A percentile compares a stretch with the other conserved stretches of the same genome.
These are phyloP conservation scores for Rhagonycha fulva DNA, from an alignment of 2,888 invertebrate genomes.

Conservation along the genomic window DNA sequence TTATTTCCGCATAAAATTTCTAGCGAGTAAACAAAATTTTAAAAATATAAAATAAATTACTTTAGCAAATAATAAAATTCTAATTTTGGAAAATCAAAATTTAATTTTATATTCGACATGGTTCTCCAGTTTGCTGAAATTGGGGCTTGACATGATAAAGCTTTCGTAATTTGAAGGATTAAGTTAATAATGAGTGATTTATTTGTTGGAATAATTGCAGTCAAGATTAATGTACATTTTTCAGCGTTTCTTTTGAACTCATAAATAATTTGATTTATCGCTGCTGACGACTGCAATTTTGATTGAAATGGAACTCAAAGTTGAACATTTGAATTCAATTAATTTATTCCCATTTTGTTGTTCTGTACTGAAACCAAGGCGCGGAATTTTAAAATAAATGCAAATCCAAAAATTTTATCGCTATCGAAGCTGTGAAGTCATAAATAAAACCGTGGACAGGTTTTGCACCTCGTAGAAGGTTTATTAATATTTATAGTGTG, in stretches of 20 bases:
- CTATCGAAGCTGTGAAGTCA: not conserved
- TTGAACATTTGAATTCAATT: not conserved
- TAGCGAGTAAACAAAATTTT: no score
- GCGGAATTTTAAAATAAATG: not conserved
- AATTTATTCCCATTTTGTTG: not conserved
- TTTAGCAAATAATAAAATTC: not conserved
- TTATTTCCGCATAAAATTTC: not conserved
- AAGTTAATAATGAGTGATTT: not conserved
- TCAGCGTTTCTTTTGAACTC: not conserved
- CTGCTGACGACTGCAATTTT: not conserved
- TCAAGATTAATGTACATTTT: not conserved
- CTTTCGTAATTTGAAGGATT: not conserved
- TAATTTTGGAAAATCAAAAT: not conserved
- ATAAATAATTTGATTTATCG: not conserved
- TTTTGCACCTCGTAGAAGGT: not conserved
- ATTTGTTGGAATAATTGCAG: not conserved
- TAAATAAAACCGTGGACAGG: not conserved
- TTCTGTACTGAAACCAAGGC: no score
- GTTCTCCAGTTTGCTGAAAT: not conserved
- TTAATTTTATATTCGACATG: not conserved
- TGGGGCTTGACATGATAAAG: not conserved
- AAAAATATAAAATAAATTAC: not conserved
- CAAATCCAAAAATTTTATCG: not conserved
- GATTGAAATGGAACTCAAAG: not conserved
- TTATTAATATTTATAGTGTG: constrained; percentile 22